These are phyloP conservation scores for Paramisgurnus dabryanus DNA, from an alignment of 2,113 vertebrate genomes.

Conservation along the genomic window DNA sequence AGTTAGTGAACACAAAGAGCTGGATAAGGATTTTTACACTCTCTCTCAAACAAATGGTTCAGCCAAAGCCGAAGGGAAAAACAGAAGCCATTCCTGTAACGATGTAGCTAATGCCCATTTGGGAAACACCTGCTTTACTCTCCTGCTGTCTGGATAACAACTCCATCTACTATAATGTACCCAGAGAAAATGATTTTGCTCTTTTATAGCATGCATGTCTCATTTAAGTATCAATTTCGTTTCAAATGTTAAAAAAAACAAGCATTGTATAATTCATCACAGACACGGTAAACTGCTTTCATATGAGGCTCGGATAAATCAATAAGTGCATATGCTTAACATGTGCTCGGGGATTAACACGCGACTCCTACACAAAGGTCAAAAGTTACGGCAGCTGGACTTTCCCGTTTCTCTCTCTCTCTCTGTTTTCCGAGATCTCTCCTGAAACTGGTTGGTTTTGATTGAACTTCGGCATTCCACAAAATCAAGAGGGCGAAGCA, in stretches of 20 bases:
- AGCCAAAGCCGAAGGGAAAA: conserved; percentile 61
- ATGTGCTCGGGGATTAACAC: conserved; percentile 17
- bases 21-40: conserved; percentile 67
- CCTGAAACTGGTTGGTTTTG: conserved; percentile 20
- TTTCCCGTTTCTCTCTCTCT: conserved; percentile 25
- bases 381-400: conserved; percentile 37
- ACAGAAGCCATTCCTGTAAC: conserved; percentile 46
- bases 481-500: neutral
- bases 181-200: neutral
- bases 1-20: conserved; percentile 66
- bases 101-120: conserved; percentile 68
- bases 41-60: conserved; percentile 68
- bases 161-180: conserved; percentile 64
- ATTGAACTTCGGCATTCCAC: neutral
- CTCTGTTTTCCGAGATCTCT: conserved; percentile 5
- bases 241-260: neutral
- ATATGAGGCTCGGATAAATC: conserved; percentile 31
- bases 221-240: neutral
- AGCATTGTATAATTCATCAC: conserved; percentile 14
- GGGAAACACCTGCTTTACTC: conserved; percentile 77
- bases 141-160: conserved; percentile 72
- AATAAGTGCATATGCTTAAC: conserved; percentile 42
- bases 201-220: neutral
- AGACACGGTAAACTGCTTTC: conserved; percentile 7
- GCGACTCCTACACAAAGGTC: conserved; percentile 28